Percentiles rank a stretch among this genome's conserved stretches.
Conservation (phyloP, 2,888 invertebrate genomes). For the Pycnomerus fuliginosus region DNA sequence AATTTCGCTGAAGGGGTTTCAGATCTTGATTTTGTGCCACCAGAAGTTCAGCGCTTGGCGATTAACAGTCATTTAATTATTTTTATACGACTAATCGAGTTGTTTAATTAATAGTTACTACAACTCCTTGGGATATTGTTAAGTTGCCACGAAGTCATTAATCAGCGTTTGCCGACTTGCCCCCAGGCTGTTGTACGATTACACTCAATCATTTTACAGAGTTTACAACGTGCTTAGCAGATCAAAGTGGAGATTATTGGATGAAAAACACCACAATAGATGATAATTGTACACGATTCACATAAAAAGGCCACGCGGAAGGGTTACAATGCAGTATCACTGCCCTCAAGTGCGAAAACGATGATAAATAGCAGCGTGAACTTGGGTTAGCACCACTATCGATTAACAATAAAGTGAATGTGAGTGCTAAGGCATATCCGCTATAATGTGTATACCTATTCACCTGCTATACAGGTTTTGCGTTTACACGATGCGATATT, state of each 20-base stretch:
- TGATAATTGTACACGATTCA: not conserved
- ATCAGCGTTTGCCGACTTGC: conserved; percentile 42
- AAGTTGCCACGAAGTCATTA: conserved; percentile 45
- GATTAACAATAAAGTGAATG: conserved; percentile 20
- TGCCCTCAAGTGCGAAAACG: conserved; percentile 10
- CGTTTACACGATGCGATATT: conserved; percentile 20
- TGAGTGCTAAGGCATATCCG: conserved; percentile 15
- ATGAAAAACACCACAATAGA: not conserved
- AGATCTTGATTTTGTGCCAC: conserved; percentile 10
- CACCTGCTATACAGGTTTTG: conserved; percentile 27
- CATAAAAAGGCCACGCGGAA: not conserved
- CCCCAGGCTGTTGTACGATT: conserved; percentile 34
- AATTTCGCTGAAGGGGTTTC: conserved; percentile 10
- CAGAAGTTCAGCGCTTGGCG: conserved; percentile 14
- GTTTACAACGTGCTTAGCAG: conserved; percentile 18
- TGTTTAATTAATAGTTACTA: conserved; percentile 45
- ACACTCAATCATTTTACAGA: conserved; percentile 41
- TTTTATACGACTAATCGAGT: conserved; percentile 44
- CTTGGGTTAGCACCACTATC: conserved; percentile 15
- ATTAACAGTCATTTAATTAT: conserved; percentile 46
- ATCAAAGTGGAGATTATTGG: conserved; percentile 10
- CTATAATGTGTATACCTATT: conserved; percentile 8
- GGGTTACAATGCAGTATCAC: conserved; percentile 4
- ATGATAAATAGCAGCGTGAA: conserved; percentile 19
- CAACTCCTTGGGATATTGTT: conserved; percentile 43